Conservation (phyloP, 2,797 vertebrate species). For the Synaphobranchus kaupii region DNA sequence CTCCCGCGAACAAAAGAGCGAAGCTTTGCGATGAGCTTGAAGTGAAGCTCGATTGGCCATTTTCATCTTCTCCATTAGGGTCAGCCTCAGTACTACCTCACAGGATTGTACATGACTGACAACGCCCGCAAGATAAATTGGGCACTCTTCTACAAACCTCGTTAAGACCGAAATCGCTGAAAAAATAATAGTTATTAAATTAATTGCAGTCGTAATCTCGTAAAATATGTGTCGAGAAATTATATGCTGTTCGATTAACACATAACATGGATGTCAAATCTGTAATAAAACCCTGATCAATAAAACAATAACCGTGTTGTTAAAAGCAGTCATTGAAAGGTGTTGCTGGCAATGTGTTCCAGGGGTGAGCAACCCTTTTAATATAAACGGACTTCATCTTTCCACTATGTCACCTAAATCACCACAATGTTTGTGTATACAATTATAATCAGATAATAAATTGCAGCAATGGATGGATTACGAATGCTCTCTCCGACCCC, state of each 20-base stretch:
- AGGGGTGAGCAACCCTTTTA: slow-evolving; percentile 99
- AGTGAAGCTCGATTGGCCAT: slow-evolving; percentile 80
- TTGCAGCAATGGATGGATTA: slow-evolving; percentile 96
- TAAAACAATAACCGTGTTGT: slow-evolving; percentile 99
- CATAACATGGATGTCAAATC: slow-evolving; percentile 99
- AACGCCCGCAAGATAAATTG: slow-evolving; percentile 85
- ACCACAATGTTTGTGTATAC: slow-evolving; percentile 99
- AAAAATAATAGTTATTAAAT: slow-evolving; percentile 98
- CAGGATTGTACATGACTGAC: slow-evolving; percentile 79
- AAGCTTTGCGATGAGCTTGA: slow-evolving; percentile 57
- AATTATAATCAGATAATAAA: slow-evolving; percentile 99
- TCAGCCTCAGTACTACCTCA: slow-evolving; percentile 77
- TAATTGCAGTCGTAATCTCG: slow-evolving; percentile 91
- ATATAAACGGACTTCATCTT: slow-evolving; percentile 99
- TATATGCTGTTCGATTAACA: slow-evolving; percentile 96
- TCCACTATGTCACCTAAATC: slow-evolving; percentile 99
- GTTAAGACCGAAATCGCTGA: slow-evolving; percentile 78
- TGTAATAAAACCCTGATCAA: slow-evolving; percentile 98
- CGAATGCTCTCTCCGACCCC: slow-evolving; percentile 88
- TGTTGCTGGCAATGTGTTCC: slow-evolving; percentile 86
- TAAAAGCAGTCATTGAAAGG: slow-evolving; percentile 94
- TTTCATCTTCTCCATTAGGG: slow-evolving; percentile 77
- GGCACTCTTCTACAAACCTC: slow-evolving; percentile 79
- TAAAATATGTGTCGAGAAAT: slow-evolving; percentile 94
- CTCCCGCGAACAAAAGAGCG: slow-evolving; percentile 75